These are phyloP conservation scores for Hartigia nigra DNA, from an alignment of 2,888 invertebrate genomes.

Conservation along the genomic window DNA sequence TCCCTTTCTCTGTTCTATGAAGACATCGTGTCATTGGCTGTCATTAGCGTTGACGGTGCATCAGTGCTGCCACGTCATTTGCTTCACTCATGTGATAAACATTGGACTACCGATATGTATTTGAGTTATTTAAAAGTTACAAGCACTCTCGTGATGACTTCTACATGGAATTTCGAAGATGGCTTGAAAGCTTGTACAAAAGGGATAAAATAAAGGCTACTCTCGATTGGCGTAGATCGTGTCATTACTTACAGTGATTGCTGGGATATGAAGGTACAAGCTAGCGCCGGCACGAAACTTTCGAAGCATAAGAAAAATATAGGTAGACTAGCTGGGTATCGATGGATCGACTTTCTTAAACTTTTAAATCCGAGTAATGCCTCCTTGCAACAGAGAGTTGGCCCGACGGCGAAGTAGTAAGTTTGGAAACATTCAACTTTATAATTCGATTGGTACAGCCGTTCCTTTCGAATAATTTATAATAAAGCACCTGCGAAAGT, in stretches of 20 bases:
- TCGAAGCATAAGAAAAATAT: constrained; percentile 41
- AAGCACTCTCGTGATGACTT: neutral
- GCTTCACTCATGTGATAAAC: neutral
- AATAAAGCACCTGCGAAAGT: constrained; percentile 48
- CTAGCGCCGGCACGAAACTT: constrained; percentile 29
- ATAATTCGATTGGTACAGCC: constrained; percentile 54
- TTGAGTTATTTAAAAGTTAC: neutral
- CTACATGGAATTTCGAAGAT: neutral
- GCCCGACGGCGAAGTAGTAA: constrained; percentile 48
- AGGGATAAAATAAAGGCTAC: neutral
- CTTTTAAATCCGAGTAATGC: constrained; percentile 58
- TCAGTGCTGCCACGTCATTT: neutral
- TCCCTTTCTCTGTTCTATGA: constrained; percentile 25
- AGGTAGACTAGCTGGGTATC: constrained; percentile 41
- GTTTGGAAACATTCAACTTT: constrained; percentile 61
- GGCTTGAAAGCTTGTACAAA: neutral
- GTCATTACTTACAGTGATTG: constrained; percentile 45
- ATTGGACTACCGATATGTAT: neutral
- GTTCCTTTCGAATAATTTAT: constrained; percentile 46
- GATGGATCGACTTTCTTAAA: constrained; percentile 47
- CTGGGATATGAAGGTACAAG: constrained; percentile 20
- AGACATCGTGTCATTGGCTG: constrained; percentile 17
- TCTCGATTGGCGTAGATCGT: constrained; percentile 15
- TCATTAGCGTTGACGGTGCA: constrained; percentile 16
- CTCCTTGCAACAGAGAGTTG: constrained; percentile 36